These are phyloP conservation scores for Myotis planiceps DNA, from an alignment of 2,797 vertebrate species.

Conservation along the genomic window DNA sequence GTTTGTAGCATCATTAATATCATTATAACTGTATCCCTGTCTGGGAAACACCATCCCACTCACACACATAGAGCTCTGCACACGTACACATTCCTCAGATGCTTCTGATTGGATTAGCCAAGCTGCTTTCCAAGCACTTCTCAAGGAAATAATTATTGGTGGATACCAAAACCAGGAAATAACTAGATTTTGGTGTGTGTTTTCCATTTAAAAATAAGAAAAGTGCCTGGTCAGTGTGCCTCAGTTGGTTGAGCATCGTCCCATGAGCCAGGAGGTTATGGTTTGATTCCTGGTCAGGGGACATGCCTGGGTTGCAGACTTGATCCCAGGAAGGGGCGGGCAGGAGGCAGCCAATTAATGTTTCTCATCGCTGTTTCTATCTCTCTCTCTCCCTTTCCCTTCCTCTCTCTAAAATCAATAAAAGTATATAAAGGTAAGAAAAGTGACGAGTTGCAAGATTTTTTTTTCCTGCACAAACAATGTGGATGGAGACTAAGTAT, in stretches of 20 bases:
- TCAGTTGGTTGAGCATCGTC: too few relatives aligned
- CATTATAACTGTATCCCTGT: background rate
- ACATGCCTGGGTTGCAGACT: too few relatives aligned
- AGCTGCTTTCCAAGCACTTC: background rate
- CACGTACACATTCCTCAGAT: background rate
- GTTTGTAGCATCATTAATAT: background rate
- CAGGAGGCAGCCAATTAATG: too few relatives aligned
- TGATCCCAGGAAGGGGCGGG: too few relatives aligned
- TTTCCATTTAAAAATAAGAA: background rate
- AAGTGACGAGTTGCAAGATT: background rate
- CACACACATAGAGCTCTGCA: background rate
- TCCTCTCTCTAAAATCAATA: too few relatives aligned
- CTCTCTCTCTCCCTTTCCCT: too few relatives aligned
- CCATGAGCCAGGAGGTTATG: too few relatives aligned
- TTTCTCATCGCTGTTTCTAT: too few relatives aligned
- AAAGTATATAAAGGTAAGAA: background rate
- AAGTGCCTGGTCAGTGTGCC: too few relatives aligned
- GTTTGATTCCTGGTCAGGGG: too few relatives aligned
- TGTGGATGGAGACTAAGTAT: background rate
- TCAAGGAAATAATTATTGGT: background rate
- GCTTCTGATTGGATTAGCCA: background rate
- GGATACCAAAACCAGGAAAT: background rate
- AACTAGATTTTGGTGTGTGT: background rate
- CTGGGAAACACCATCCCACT: background rate
- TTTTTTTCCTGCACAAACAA: background rate